phyloP scores from a whole-genome alignment of 1,140 invertebrate species.

The Drosophila pachea region DNA sequence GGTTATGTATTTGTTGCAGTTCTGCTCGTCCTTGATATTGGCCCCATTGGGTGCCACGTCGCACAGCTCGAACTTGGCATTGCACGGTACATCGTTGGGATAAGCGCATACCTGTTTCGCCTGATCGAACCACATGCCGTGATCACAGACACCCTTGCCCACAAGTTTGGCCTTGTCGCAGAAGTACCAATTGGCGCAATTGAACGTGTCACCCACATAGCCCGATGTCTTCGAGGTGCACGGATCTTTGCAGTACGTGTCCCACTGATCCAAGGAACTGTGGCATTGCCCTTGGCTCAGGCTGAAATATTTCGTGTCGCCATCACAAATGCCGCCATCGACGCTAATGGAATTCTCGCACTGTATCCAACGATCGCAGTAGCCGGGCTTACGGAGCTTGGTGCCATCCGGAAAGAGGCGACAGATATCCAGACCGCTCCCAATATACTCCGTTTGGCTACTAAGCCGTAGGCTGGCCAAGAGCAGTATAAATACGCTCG shows the following conservation, averaged over 20 bases:
- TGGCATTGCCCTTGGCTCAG: conserved; percentile 8
- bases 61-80: conserved; percentile 53
- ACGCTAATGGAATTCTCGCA: conserved; percentile 38
- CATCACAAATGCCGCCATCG: conserved; percentile 3
- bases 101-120: conserved; percentile 37
- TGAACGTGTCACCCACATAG: conserved; percentile 37
- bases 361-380: conserved; percentile 47
- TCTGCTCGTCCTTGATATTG: conserved; percentile 34
- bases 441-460: conserved; percentile 38
- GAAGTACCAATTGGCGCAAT: conserved; percentile 58
- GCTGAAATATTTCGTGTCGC: conserved; percentile 1
- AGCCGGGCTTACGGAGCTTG: conserved; percentile 50
- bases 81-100: conserved; percentile 30
- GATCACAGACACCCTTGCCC: conserved; percentile 35
- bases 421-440: conserved; percentile 47
- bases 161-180: conserved; percentile 28
- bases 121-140: conserved; percentile 44
- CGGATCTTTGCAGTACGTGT: conserved; percentile 42
- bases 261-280: conserved; percentile 3
- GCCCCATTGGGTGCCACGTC: conserved; percentile 31
- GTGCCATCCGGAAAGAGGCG: conserved; percentile 50
- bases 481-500: conserved; percentile 2
- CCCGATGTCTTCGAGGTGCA: conserved; percentile 28
- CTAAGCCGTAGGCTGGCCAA: conserved; percentile 30
- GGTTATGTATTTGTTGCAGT: conserved; percentile 53